A percentile compares a stretch with the other conserved stretches of the same genome.
Conservation (phyloP, 2,113 vertebrate genomes). For the Pseudolaguvia tuberculata region DNA sequence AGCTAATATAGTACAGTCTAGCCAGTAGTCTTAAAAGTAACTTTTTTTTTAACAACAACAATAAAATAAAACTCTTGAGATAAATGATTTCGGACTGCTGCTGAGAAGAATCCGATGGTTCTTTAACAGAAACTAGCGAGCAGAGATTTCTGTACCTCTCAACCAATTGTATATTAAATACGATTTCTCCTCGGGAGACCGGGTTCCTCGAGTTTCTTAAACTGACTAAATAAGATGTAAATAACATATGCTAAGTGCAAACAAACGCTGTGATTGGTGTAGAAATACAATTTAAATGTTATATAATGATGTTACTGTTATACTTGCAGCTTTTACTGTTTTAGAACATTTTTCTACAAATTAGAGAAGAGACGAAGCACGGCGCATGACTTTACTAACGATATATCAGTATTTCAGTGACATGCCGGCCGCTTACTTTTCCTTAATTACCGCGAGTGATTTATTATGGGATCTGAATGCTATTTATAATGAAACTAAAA, state of each 20-base stretch:
- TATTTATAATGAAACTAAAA: constrained; percentile 30
- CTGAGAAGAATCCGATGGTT: not conserved
- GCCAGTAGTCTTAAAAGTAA: not conserved
- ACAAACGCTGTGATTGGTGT: constrained; percentile 1
- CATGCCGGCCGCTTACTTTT: not conserved
- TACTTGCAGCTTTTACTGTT: not conserved
- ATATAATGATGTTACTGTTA: not conserved
- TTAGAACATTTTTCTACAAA: constrained; percentile 13
- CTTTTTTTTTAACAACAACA: not conserved
- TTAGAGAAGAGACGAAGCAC: not conserved
- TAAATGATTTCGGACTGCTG: not conserved
- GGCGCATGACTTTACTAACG: not conserved
- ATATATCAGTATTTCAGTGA: constrained; percentile 22
- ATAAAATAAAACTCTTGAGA: not conserved
- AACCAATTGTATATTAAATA: not conserved
- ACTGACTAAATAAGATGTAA: not conserved
- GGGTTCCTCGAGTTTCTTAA: not conserved
- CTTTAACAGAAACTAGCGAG: not conserved
- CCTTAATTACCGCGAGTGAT: constrained; percentile 16
- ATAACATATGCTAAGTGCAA: not conserved
- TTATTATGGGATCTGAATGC: constrained; percentile 11
- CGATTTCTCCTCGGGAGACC: not conserved
- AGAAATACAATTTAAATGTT: not conserved
- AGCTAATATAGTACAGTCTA: not conserved
- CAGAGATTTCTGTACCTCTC: not conserved